phyloP scores from a whole-genome alignment of 1,140 invertebrate genomes.

The Oncopeltus fasciatus region DNA sequence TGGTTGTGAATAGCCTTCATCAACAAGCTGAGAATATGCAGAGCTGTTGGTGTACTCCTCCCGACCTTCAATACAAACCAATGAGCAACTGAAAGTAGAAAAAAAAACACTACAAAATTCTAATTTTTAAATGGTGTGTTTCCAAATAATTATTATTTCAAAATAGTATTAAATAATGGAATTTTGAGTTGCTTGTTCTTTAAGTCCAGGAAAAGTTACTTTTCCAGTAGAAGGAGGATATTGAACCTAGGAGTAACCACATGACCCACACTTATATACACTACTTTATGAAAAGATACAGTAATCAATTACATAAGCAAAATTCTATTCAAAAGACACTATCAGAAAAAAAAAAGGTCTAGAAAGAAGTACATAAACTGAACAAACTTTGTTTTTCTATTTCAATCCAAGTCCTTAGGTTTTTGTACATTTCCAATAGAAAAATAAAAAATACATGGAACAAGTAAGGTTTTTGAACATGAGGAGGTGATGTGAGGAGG shows the following conservation, averaged over 20 bases:
- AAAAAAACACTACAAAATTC: background rate
- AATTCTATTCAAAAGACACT: too few species aligned
- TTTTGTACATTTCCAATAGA: too few species aligned
- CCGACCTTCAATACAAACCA: background rate
- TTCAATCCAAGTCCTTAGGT: too few species aligned
- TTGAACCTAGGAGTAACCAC: background rate
- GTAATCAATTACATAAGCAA: too few species aligned
- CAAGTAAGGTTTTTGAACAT: too few species aligned
- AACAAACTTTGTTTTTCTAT: too few species aligned
- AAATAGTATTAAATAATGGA: background rate
- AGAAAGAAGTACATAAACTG: too few species aligned
- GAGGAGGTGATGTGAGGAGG: too few species aligned
- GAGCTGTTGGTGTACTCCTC: conserved; percentile 16
- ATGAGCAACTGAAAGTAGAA: background rate
- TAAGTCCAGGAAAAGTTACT: background rate
- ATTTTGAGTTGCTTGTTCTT: background rate
- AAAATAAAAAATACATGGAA: too few species aligned
- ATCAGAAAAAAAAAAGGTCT: too few species aligned
- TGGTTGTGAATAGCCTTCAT: conserved; percentile 11
- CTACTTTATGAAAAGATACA: too few species aligned
- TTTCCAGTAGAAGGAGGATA: background rate
- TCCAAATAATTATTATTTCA: background rate
- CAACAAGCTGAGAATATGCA: conserved; percentile 4
- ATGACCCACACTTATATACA: too few species aligned
- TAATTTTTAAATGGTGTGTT: background rate